Conservation (phyloP, 2,113 vertebrate genomes). For the Lagopus leucura region DNA sequence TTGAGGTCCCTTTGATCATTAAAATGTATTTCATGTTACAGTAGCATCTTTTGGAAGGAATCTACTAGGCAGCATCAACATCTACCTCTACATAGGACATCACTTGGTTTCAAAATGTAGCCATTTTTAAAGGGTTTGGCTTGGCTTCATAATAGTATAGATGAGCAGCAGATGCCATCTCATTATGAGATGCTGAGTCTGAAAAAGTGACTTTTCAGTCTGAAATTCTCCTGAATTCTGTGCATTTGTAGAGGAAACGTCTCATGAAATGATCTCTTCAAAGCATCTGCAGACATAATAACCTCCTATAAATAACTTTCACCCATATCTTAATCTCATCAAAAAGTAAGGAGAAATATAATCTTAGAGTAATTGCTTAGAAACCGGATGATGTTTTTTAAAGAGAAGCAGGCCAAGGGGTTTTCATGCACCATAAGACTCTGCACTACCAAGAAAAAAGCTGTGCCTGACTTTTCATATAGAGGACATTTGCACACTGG, state of each 20-base stretch:
- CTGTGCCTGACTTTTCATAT: background rate
- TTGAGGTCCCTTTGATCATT: background rate
- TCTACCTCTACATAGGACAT: background rate
- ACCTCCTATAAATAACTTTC: background rate
- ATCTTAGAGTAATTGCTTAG: background rate
- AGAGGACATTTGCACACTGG: background rate
- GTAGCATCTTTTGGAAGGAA: background rate
- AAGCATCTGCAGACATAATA: background rate
- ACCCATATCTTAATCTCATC: background rate
- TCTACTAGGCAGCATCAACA: background rate
- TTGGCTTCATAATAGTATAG: background rate
- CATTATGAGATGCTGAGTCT: background rate
- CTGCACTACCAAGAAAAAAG: rapidly evolving
- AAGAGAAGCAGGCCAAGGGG: background rate
- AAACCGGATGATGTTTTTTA: background rate
- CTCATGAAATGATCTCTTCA: background rate
- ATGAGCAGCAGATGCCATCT: background rate
- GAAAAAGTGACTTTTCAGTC: conserved; percentile 1
- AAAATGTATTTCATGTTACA: background rate
- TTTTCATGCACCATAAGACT: background rate
- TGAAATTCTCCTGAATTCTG: background rate
- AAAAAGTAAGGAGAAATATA: background rate
- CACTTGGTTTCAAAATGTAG: background rate
- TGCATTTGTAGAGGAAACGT: background rate
- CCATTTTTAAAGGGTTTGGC: background rate